A percentile compares a stretch with the other conserved stretches of the same genome.
These are phyloP conservation scores for Radopholus similis DNA, from an alignment of 1,140 invertebrate genomes.

Conservation along the genomic window DNA sequence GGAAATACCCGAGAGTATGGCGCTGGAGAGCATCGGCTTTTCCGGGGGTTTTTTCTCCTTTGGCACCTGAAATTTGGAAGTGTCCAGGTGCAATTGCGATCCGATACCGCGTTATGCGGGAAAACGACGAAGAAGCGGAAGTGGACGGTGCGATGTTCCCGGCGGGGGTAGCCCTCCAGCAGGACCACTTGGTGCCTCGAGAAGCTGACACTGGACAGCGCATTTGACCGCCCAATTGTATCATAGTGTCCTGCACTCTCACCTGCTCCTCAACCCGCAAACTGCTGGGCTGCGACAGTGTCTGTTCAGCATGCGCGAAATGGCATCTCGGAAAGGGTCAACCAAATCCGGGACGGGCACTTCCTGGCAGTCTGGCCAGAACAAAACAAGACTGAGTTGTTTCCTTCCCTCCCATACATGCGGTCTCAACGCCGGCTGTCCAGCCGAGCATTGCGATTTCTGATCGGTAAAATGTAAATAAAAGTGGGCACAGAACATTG, in stretches of 20 bases:
- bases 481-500: neutral
- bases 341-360: slow-evolving; percentile 21
- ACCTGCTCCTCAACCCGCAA: slow-evolving; percentile 35
- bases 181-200: slow-evolving; percentile 41
- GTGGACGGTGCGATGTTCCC: slow-evolving; percentile 29
- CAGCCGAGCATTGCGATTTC: neutral
- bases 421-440: neutral
- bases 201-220: slow-evolving; percentile 41
- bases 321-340: slow-evolving; percentile 41
- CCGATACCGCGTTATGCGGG: slow-evolving; percentile 30
- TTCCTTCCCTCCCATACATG: neutral
- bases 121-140: slow-evolving; percentile 48
- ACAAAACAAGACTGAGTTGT: too few species aligned
- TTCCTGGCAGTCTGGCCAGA: slow-evolving; percentile 38
- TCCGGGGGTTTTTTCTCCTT: slow-evolving; percentile 38
- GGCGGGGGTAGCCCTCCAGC: slow-evolving; percentile 36
- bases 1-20: slow-evolving; percentile 37
- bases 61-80: slow-evolving; percentile 4
- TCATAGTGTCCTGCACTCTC: neutral
- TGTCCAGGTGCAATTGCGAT: neutral
- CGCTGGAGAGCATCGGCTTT: slow-evolving; percentile 33
- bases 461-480: neutral
- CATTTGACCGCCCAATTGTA: too few species aligned
- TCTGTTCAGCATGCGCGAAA: slow-evolving; percentile 35
- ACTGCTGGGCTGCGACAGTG: slow-evolving; percentile 35